Base-by-base conservation (phyloP, 1,140 invertebrate species). In the Drosophila ercepeae region DNA sequence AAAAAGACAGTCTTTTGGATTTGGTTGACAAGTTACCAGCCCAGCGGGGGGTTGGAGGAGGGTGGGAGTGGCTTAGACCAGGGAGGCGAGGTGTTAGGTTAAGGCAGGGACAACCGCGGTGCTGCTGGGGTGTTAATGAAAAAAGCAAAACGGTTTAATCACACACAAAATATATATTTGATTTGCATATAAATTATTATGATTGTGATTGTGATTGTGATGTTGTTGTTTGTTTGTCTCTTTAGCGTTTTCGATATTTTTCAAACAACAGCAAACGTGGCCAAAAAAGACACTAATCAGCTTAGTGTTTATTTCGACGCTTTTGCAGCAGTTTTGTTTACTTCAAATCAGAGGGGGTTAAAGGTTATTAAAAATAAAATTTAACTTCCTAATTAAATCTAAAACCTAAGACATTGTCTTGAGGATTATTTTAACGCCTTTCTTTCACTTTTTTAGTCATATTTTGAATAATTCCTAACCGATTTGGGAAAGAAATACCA, bases 161-260 rank as follows among this genome's bases (percentile, higher is more conserved):
- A 76, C 81, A 86, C 82, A 76, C 81, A 86, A 79, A 71, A 51
- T 51, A 72, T 46, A 86, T 76, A 76, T 86, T 81, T 59, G 67
- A 88, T 86, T 86, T 86, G 82, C 81, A 86, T 86, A 86, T 86
- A 76, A 88, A 86, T 76, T 86, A 86, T 81, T 69, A 59, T 52
- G 25, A 64, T 61, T 67, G 27, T 25, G 14, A 65, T n/a, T 34
- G 9, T 39, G 21, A 25, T 34, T 41, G 14, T 19, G 48, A 5
- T 18, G 42, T 34, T 49, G 27, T 49, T 44, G 48, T 57, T 39
- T 58, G 27, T 58, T 45, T 58, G 45, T 36, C 14, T 36, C 19
- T 45, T 61, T 64, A 45, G 54, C 54, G 39, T 60, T 48, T 60
- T 58, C 21, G 19, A 46, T 59, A 55, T 19, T 29, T 41, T 27